Evolutionary conservation across 2,113 vertebrate genomes (phyloP).

Genomic region (Myotis lucifugus): DNA sequence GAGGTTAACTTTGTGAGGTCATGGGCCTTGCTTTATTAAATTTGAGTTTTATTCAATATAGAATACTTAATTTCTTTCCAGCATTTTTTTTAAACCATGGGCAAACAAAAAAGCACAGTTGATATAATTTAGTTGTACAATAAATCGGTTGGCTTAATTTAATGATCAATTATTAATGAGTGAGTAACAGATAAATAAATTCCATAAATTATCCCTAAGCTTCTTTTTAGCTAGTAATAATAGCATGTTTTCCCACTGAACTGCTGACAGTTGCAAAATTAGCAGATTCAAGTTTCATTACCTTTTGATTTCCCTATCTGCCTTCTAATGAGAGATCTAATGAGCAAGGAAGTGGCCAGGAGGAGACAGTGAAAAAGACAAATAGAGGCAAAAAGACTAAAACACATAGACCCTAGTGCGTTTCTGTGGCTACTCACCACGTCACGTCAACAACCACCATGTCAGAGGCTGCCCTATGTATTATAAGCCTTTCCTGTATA

Average conservation of each 20-base stretch:
- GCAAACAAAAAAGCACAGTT: background rate
- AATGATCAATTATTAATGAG: constrained; percentile 64
- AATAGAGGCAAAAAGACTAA: background rate
- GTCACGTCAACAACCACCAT: rapidly evolving
- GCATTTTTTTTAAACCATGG: background rate
- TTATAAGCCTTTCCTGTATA: background rate
- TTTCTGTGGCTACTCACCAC: rapidly evolving
- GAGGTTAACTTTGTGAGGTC: background rate
- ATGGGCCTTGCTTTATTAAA: background rate
- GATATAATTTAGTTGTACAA: background rate
- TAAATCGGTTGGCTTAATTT: constrained; percentile 35
- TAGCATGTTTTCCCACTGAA: background rate
- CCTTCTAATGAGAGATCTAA: constrained; percentile 41
- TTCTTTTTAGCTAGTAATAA: constrained; percentile 39
- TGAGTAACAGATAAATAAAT: constrained; percentile 52
- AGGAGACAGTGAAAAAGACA: background rate
- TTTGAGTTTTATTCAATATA: background rate
- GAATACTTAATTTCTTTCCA: background rate
- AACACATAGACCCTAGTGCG: rapidly evolving
- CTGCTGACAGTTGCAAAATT: constrained; percentile 20
- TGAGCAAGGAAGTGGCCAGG: background rate
- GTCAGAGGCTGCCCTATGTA: background rate
- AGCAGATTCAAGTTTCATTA: constrained; percentile 56
- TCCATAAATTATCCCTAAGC: background rate
- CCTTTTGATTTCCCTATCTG: constrained; percentile 17